Evolutionary conservation across 2,797 vertebrate genomes (phyloP), one percentile per base, ranked within the genome.

Genomic region (Myotis myotis): DNA sequence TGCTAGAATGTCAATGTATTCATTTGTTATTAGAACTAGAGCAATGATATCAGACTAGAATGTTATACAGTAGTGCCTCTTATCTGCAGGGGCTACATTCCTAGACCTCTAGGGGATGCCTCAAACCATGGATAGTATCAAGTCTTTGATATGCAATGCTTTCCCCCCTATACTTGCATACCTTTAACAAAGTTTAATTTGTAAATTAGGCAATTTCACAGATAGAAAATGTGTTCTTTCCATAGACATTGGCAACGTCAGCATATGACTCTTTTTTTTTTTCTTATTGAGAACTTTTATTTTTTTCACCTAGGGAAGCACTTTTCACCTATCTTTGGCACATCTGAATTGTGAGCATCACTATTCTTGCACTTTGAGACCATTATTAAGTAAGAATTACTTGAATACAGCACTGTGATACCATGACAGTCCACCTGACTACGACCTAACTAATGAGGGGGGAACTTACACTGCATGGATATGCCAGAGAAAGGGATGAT

Each of bases 1-100:
- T 55, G n/a, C 16, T 41, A 83, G 80, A 93, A 70, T 93, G 38
- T 23, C 70, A 88, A 33, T 62, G n/a, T 41, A 74, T 70, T 70
- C 81, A 92, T 76, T 86, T 97, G 15, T 9, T 75, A 20, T 38
- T 88, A 95, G 79, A 92, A 80, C 3, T 30, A 64, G 36, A 19
- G 2, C 23, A 75, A 55, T 85, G 15, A 81, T 8, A n/a, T 70
- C 68, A 80, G n/a, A 53, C 81, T 83, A 57, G 71, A 72, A 28
- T 79, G 66, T 13, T 36, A 36, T 75, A 38, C 1, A 60, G 6
- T 20, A 81, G 55, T 28, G 16, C 6, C 25, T 28, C 23, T 60
- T 80, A 60, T 60, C 25, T 10, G 10, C 41, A 17, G 6, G 23
- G 3, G 17, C 28, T 81, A 62, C 2, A 0, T 20, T 30, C 16